These are phyloP conservation scores for Macroramphosus scolopax DNA, from an alignment of 2,797 vertebrate genomes.

Conservation along the genomic window DNA sequence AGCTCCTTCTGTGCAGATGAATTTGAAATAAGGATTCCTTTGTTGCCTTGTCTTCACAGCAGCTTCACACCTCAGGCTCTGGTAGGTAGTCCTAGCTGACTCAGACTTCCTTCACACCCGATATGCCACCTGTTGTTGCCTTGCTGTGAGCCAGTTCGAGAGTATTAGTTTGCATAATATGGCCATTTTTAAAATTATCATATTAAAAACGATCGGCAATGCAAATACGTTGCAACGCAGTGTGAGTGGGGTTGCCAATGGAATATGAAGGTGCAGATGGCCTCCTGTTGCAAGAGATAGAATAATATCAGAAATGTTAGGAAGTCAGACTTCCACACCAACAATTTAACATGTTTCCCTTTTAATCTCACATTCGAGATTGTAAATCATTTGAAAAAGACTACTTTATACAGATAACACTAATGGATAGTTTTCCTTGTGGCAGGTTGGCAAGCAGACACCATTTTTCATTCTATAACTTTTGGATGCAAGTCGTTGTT, in stretches of 20 bases:
- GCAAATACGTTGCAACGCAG: not conserved
- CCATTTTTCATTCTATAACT: not conserved
- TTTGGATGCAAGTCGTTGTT: not conserved
- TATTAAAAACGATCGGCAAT: not conserved
- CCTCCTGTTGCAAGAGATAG: slow-evolving; percentile 6
- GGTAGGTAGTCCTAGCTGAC: slow-evolving; percentile 4
- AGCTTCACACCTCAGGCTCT: slow-evolving; percentile 13
- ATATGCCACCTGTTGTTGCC: no score
- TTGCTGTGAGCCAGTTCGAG: no score
- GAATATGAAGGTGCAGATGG: not conserved
- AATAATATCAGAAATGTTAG: slow-evolving; percentile 5
- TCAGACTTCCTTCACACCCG: slow-evolving; percentile 14
- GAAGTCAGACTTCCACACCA: not conserved
- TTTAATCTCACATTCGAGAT: not conserved
- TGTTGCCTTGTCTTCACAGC: no score
- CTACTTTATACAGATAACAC: not conserved
- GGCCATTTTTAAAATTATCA: not conserved
- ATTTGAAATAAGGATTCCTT: slow-evolving; percentile 5
- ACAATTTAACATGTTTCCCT: not conserved
- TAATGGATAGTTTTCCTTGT: no score
- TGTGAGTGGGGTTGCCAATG: not conserved
- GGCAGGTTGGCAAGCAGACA: no score
- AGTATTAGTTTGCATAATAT: no score
- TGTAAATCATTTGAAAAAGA: not conserved
- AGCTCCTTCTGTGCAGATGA: not conserved